Conservation (phyloP, 2,797 vertebrate genomes). For the Harpagifer antarcticus region DNA sequence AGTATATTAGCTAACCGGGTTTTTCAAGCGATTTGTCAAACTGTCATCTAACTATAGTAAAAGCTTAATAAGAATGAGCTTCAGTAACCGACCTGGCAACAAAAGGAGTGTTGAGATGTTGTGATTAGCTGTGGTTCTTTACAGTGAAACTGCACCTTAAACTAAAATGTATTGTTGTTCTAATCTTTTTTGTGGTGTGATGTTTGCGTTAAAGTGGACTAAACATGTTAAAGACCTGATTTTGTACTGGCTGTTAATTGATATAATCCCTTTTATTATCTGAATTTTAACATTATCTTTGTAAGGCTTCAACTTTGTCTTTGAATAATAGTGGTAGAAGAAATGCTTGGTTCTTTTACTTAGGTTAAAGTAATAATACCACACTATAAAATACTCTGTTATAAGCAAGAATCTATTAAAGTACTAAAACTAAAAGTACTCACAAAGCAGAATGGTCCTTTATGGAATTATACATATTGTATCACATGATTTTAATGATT, state of each 20-base stretch:
- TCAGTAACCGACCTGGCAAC: not conserved
- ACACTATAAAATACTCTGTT: no score
- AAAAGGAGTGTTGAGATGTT: not conserved
- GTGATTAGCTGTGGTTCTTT: not conserved
- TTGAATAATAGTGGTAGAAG: no score
- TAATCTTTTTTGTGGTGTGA: not conserved
- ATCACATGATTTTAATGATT: no score
- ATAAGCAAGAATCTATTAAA: no score
- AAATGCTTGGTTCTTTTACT: no score
- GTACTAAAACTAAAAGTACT: no score
- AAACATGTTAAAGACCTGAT: not conserved
- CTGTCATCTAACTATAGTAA: not conserved
- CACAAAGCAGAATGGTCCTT: no score
- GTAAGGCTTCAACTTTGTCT: not conserved
- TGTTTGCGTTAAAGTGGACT: not conserved
- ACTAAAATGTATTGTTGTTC: not conserved
- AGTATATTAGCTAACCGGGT: no score
- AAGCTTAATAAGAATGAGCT: not conserved
- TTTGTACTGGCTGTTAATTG: not conserved
- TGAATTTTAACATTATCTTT: no score
- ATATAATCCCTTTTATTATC: not conserved
- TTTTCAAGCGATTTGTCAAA: constrained; percentile 6
- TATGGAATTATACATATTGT: no score
- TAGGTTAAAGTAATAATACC: no score
- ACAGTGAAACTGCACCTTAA: not conserved